Evolutionary conservation across 2,797 vertebrate species (phyloP), one percentile per base, ranked within the genome.

Genomic region (Notolabrus celidotus): DNA sequence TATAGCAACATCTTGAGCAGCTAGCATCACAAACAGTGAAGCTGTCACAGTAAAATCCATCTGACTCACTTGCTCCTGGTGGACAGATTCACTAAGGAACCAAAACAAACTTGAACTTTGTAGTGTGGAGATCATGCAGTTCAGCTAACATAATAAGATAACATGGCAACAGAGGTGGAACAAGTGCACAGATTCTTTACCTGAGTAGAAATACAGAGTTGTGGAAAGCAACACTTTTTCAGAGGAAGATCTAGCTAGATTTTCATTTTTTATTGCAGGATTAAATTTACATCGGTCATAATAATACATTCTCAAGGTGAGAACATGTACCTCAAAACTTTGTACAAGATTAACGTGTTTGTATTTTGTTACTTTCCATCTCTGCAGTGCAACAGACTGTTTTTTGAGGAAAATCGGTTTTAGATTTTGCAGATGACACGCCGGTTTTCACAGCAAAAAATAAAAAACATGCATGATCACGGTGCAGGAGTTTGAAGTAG

Each of bases 81-180:
- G 74, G 51, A 71, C 12, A 6, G 33, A 74, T 52, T 71, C 58
- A 19, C 16, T 11, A 66, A 34, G 49, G 49, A n/a, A 51, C 49
- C 34, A 52, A 14, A 61, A 56, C 17, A 67, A 34, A 45, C 51
- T 8, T 52, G 45, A 47, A 39, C 27, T 56, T 39, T 52, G 12
- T 29, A 33, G 49, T 31, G 20, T 43, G 10, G 29, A 55, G 31
- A 9, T 5, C n/a, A 29, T 47, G n/a, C 56, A 54, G 64, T 65
- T 53, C 27, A 52, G 38, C 56, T 66, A 66, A 74, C 14, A 64
- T 50, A 67, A 69, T 36, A 19, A 71, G 22, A 14, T 15, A 17
- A 23, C 43, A 60, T 20, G 22, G 22, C 34, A n/a, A 77, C 10
- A 12, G 43, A 46, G 20, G 9, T 47, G 20, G 45, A 20, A 46